Conservation (phyloP, 2,113 vertebrate species). For the Phasianus colchicus region DNA sequence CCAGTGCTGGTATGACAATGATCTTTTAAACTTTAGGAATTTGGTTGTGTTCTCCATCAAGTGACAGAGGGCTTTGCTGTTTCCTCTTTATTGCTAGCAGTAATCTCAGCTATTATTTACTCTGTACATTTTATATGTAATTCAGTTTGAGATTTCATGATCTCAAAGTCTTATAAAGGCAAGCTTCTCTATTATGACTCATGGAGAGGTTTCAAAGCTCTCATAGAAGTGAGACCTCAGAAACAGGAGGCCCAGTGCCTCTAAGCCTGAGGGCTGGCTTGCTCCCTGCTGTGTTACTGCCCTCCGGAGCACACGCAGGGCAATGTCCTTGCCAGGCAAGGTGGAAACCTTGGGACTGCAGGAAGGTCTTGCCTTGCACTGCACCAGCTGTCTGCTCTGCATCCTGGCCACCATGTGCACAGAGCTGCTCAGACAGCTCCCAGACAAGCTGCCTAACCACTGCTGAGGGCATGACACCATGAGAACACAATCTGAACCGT, state of each 20-base stretch:
- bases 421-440: neutral
- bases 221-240: neutral
- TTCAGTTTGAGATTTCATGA: neutral
- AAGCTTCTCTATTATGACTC: neutral
- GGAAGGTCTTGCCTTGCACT: neutral
- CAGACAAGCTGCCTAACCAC: neutral
- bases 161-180: neutral
- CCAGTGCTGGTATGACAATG: neutral
- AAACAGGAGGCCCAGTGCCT: neutral
- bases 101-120: neutral
- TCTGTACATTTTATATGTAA: neutral
- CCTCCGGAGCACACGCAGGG: fast-evolving
- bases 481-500: neutral
- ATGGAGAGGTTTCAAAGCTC: neutral
- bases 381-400: neutral
- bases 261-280: neutral
- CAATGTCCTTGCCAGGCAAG: neutral
- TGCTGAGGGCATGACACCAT: neutral
- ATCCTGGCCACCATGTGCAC: neutral
- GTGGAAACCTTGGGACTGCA: neutral
- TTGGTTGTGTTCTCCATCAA: neutral
- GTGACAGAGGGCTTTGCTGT: neutral
- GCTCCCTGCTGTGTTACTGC: neutral
- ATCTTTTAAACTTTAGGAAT: neutral
- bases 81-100: neutral